These are phyloP conservation scores for Mylabris sibirica DNA, from an alignment of 2,888 invertebrate species.

Conservation along the genomic window DNA sequence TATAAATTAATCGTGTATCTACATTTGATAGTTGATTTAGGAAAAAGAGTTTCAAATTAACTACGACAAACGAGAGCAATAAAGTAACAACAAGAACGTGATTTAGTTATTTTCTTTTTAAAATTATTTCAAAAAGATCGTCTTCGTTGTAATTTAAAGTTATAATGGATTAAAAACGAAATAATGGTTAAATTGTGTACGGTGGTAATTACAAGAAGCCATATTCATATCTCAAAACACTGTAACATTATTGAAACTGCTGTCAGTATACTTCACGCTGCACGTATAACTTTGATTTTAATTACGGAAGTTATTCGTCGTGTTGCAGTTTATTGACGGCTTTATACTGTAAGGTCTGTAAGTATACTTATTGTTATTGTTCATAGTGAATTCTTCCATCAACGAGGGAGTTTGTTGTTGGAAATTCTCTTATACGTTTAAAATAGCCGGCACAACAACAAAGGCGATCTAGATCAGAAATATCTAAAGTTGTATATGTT, in stretches of 20 bases:
- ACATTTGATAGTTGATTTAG: not conserved
- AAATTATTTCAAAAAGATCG: not conserved
- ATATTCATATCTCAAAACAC: conserved; percentile 35
- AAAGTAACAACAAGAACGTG: not conserved
- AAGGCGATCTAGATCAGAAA: conserved; percentile 46
- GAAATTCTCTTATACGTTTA: not conserved
- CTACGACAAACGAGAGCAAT: not conserved
- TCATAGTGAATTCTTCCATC: not conserved
- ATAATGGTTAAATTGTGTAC: conserved; percentile 39
- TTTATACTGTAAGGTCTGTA: conserved; percentile 4
- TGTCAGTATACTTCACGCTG: conserved; percentile 27
- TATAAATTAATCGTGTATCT: conserved; percentile 7
- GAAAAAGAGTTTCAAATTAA: not conserved
- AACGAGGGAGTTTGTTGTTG: not conserved
- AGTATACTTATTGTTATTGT: not conserved
- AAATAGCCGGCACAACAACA: not conserved
- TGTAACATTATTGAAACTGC: conserved; percentile 23
- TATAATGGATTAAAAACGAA: conserved; percentile 39
- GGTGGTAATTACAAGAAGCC: conserved; percentile 42
- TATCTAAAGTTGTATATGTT: conserved; percentile 39
- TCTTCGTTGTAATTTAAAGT: conserved; percentile 23
- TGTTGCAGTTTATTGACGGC: conserved; percentile 18
- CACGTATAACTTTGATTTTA: conserved; percentile 27
- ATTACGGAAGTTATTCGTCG: conserved; percentile 30
- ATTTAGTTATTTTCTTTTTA: conserved; percentile 15